Evolutionary conservation across 2,888 invertebrate genomes (phyloP).

Genomic region (Litoditis marina): DNA sequence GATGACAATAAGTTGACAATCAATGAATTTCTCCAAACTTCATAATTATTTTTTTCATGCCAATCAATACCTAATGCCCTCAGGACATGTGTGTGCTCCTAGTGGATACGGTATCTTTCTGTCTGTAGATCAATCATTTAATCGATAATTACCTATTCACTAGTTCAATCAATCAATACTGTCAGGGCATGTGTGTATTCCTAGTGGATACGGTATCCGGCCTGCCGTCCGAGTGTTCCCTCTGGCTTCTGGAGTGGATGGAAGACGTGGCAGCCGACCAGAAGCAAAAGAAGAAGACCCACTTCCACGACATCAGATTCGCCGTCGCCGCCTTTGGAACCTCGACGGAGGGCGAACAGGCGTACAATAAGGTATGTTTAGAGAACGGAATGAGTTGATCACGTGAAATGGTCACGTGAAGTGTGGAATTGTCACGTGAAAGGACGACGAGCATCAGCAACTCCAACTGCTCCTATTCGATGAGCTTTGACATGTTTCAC

Average conservation of each 20-base stretch:
- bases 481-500: background rate
- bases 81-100: no score
- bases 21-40: no score
- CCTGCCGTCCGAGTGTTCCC: constrained; percentile 65
- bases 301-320: constrained; percentile 38
- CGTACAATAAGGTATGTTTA: constrained; percentile 63
- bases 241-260: constrained; percentile 68
- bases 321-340: constrained; percentile 66
- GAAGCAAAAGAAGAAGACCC: constrained; percentile 64
- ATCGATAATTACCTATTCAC: no score
- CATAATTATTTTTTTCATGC: no score
- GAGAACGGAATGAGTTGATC: background rate
- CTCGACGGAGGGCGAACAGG: constrained; percentile 64
- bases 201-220: constrained; percentile 67
- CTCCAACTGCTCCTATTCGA: no score
- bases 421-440: background rate
- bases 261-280: constrained; percentile 67
- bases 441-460: no score
- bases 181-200: constrained; percentile 62
- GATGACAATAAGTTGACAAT: no score
- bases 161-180: no score
- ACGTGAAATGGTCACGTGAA: no score
- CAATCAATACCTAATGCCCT: no score
- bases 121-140: no score
- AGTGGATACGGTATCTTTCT: no score